Evolutionary conservation across 2,888 invertebrate genomes (phyloP).

Genomic region (Galeruca laticollis): DNA sequence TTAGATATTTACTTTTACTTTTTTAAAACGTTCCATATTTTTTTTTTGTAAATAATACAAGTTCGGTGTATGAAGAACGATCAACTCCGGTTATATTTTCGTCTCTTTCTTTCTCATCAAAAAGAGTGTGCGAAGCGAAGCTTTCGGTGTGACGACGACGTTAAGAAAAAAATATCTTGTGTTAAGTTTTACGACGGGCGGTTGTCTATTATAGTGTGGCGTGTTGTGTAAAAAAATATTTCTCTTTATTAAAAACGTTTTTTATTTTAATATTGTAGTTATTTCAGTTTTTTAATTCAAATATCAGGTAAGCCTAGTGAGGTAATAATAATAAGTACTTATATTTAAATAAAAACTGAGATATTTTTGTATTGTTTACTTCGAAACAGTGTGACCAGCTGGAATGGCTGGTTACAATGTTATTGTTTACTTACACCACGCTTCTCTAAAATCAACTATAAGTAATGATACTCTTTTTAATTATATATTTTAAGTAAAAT

Average conservation of each 20-base stretch:
- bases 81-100: background rate
- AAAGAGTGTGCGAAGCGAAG: conserved; percentile 10
- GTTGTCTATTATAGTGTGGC: conserved; percentile 53
- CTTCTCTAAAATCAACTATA: conserved; percentile 45
- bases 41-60: conserved; percentile 14
- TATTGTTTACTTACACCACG: conserved; percentile 54
- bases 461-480: conserved; percentile 11
- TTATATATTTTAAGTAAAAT: background rate
- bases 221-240: conserved; percentile 62
- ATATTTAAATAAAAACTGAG: background rate
- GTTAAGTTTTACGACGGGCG: conserved; percentile 62
- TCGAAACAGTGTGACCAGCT: conserved; percentile 51
- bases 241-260: conserved; percentile 36
- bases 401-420: conserved; percentile 47
- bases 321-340: background rate
- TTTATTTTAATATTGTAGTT: conserved; percentile 34
- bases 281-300: conserved; percentile 22
- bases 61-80: background rate
- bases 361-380: conserved; percentile 3
- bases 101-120: background rate
- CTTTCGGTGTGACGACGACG: conserved; percentile 24
- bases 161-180: conserved; percentile 39
- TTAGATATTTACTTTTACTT: conserved; percentile 8
- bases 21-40: conserved; percentile 6
- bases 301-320: conserved; percentile 36